A percentile compares a stretch with the other conserved stretches of the same genome.
These are phyloP conservation scores for Acrocephalus kingi DNA, from an alignment of 2,113 vertebrate genomes.

Conservation along the genomic window DNA sequence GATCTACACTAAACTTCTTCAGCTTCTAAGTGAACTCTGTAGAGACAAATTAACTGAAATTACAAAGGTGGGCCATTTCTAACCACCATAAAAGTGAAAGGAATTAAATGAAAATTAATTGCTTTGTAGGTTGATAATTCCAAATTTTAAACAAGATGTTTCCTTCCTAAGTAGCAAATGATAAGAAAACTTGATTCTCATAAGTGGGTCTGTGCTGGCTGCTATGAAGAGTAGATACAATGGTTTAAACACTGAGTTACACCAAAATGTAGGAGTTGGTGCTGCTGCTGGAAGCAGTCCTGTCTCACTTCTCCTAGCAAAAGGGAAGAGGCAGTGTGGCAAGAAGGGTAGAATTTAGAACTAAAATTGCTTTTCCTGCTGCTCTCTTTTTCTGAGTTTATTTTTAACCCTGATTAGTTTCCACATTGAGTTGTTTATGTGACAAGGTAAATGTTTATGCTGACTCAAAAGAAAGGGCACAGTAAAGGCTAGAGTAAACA, in stretches of 20 bases:
- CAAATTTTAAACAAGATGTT: not conserved
- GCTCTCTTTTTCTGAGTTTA: not conserved
- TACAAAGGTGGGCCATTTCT: not conserved
- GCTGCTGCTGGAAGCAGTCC: not conserved
- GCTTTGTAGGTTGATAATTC: not conserved
- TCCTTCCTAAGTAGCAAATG: not conserved
- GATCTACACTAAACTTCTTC: not conserved
- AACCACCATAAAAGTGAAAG: not conserved
- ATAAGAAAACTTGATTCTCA: not conserved
- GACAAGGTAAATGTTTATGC: not conserved
- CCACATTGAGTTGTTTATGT: not conserved
- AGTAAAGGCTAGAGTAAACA: not conserved
- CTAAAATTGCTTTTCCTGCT: not conserved
- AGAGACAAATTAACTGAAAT: not conserved
- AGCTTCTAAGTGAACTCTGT: not conserved
- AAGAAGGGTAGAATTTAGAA: not conserved
- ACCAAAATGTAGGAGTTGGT: not conserved
- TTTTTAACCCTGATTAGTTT: not conserved
- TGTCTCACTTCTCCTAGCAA: not conserved
- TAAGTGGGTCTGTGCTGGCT: not conserved
- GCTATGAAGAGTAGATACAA: not conserved
- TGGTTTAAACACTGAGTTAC: not conserved
- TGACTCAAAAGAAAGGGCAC: not conserved
- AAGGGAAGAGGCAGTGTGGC: not conserved
- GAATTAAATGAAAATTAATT: not conserved